phyloP scores from a whole-genome alignment of 2,888 invertebrate genomes.

The Eupithecia vulgata region DNA sequence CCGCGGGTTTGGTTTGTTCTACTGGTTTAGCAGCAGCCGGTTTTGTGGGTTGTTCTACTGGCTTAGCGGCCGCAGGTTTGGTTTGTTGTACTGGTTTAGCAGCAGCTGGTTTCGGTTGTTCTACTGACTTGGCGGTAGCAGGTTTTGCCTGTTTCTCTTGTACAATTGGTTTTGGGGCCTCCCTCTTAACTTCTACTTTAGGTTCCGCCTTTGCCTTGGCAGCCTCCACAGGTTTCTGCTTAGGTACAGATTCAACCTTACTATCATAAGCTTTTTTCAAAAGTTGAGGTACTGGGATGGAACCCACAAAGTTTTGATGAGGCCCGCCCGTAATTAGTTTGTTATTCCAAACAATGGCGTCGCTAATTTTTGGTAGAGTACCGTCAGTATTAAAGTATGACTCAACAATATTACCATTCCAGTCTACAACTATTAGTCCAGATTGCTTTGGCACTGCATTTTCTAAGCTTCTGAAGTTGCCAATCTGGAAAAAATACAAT shows the following conservation, averaged over 20 bases:
- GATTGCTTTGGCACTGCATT: constrained; percentile 70
- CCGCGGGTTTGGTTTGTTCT: constrained; percentile 37
- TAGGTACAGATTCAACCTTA: constrained; percentile 36
- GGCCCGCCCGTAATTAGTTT: constrained; percentile 88
- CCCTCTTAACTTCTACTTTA: constrained; percentile 19
- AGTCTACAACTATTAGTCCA: constrained; percentile 87
- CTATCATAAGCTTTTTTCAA: constrained; percentile 70
- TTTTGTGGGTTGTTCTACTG: constrained; percentile 27
- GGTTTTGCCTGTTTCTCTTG: constrained; percentile 38
- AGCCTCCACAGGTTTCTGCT: constrained; percentile 49
- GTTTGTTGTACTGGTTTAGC: constrained; percentile 16
- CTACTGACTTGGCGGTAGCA: constrained; percentile 14
- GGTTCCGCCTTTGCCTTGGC: constrained; percentile 12
- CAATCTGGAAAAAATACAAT: constrained; percentile 81
- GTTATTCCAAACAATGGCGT: constrained; percentile 86
- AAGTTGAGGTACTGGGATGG: constrained; percentile 84
- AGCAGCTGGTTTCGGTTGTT: constrained; percentile 30
- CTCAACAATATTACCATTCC: constrained; percentile 88
- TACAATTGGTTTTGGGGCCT: constrained; percentile 35
- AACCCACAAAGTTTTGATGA: constrained; percentile 85
- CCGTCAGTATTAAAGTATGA: constrained; percentile 86
- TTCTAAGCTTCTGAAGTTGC: constrained; percentile 83
- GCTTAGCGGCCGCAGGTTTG: constrained; percentile 24
- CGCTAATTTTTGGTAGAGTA: constrained; percentile 83
- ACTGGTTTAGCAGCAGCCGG: constrained; percentile 33